These are phyloP conservation scores for Cottoperca gobio DNA, from an alignment of 2,797 vertebrate genomes.

Conservation along the genomic window DNA sequence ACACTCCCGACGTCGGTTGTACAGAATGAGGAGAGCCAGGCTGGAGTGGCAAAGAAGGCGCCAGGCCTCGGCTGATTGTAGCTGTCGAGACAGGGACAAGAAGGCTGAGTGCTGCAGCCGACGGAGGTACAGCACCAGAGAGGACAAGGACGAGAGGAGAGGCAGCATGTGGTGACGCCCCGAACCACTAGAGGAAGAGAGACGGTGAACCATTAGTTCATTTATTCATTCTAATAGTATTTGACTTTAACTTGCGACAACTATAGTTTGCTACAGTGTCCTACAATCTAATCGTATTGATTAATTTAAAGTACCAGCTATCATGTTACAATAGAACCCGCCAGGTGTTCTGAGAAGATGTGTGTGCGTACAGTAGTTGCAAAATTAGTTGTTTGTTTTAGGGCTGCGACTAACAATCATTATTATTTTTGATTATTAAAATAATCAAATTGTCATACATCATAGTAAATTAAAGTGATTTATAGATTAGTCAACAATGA, in stretches of 20 bases:
- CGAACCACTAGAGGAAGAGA: constrained; percentile 59
- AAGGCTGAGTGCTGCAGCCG: constrained; percentile 87
- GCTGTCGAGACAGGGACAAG: constrained; percentile 83
- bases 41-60: constrained; percentile 88
- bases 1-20: constrained; percentile 86
- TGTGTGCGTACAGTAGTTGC: no score
- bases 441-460: no score
- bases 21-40: constrained; percentile 86
- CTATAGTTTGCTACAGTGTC: neutral
- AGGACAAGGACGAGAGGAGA: constrained; percentile 85
- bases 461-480: neutral
- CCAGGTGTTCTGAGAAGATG: neutral
- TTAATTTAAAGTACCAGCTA: neutral
- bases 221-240: neutral
- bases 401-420: no score
- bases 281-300: neutral
- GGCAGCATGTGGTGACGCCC: constrained; percentile 86
- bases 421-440: no score
- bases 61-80: constrained; percentile 87
- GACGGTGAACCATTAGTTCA: neutral
- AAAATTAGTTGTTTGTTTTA: no score
- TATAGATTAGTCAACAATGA: neutral
- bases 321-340: neutral
- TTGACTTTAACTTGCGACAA: neutral
- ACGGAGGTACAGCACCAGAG: constrained; percentile 85